Evolutionary conservation across 2,888 invertebrate species (phyloP).

Genomic region (Ditula angustiorana): DNA sequence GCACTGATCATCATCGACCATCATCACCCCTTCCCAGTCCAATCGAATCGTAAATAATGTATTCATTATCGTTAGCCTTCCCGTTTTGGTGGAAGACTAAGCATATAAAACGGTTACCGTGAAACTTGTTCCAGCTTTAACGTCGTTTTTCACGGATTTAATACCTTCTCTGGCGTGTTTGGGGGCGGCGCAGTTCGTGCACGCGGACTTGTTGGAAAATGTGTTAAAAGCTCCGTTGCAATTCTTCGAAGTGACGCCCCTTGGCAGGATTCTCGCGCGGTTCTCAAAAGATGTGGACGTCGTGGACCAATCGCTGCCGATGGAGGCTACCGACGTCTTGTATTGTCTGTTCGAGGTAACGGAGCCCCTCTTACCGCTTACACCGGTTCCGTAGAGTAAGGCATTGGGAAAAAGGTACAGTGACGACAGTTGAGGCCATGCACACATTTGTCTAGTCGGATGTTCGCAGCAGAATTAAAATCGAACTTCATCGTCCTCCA

Average conservation of each 20-base stretch:
- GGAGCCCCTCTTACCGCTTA: constrained; percentile 33
- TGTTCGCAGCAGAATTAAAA: background rate
- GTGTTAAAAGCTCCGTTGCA: constrained; percentile 89
- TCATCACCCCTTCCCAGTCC: constrained; percentile 32
- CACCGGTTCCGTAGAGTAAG: background rate
- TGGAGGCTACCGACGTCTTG: constrained; percentile 87
- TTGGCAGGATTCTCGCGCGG: constrained; percentile 90
- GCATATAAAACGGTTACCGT: constrained; percentile 35
- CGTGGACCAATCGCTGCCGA: constrained; percentile 89
- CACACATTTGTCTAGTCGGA: background rate
- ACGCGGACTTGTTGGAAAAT: constrained; percentile 85
- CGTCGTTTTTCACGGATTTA: constrained; percentile 88
- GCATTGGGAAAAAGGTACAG: background rate
- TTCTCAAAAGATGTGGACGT: constrained; percentile 92
- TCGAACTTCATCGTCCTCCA: too few species aligned
- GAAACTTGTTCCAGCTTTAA: constrained; percentile 88
- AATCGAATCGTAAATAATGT: constrained; percentile 66
- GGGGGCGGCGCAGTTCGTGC: constrained; percentile 87
- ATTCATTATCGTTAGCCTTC: constrained; percentile 59
- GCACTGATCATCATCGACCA: constrained; percentile 38
- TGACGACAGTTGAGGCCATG: background rate
- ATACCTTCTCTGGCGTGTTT: constrained; percentile 89
- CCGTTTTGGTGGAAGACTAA: constrained; percentile 8
- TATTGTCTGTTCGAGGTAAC: constrained; percentile 91
- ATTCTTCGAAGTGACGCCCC: constrained; percentile 92